Evolutionary conservation across 2,113 vertebrate species (phyloP).

Genomic region (Nycticorax nycticorax): DNA sequence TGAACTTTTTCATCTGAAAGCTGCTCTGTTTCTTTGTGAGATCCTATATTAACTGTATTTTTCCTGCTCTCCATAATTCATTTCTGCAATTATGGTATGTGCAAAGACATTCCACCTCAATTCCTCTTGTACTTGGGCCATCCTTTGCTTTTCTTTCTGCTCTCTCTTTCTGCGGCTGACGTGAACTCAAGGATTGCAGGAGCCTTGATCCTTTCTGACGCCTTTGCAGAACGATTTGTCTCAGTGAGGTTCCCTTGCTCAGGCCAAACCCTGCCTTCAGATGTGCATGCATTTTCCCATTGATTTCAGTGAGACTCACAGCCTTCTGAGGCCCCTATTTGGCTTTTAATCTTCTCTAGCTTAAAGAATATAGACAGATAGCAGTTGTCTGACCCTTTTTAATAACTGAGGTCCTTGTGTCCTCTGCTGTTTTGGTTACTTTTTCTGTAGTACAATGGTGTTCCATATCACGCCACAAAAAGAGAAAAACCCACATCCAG

Average conservation of each 20-base stretch:
- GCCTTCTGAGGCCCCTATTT: background rate
- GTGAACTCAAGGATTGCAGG: background rate
- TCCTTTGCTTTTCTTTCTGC: slow-evolving; percentile 4
- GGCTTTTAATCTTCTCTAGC: slow-evolving; percentile 30
- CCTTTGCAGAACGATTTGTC: slow-evolving; percentile 18
- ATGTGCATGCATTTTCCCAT: background rate
- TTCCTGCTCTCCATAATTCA: background rate
- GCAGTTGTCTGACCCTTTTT: background rate
- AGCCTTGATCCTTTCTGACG: slow-evolving; percentile 16
- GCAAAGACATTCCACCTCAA: background rate
- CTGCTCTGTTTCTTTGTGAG: background rate
- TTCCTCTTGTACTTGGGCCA: background rate
- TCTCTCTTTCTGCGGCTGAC: background rate
- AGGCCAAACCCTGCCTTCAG: slow-evolving; percentile 24
- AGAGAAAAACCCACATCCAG: background rate
- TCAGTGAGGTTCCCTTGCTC: slow-evolving; percentile 8
- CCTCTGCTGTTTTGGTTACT: background rate
- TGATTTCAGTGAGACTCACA: background rate
- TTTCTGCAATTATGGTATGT: accelerated
- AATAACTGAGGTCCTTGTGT: background rate
- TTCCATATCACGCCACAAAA: background rate
- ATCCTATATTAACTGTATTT: background rate
- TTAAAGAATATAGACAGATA: background rate
- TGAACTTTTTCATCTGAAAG: background rate
- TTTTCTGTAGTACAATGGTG: background rate